Conservation (phyloP, 2,888 invertebrate genomes). For the Teinopalpus imperialis region DNA sequence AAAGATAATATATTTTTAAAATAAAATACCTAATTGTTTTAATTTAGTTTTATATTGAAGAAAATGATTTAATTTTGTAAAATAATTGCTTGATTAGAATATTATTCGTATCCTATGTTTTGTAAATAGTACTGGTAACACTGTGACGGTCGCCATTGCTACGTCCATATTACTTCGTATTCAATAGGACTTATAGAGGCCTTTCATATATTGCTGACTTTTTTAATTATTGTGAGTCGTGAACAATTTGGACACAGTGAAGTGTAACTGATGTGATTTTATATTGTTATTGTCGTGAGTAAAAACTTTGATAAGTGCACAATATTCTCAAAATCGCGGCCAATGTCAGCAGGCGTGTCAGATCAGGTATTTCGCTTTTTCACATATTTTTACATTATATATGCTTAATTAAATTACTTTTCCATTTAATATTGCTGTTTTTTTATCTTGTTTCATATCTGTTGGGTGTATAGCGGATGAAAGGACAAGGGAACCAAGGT, state of each 20-base stretch:
- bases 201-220: slow-evolving; percentile 65
- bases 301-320: slow-evolving; percentile 74
- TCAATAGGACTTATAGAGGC: slow-evolving; percentile 60
- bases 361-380: slow-evolving; percentile 88
- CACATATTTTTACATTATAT: slow-evolving; percentile 47
- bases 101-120: too few relatives aligned
- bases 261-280: slow-evolving; percentile 77
- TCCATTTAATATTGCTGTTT: slow-evolving; percentile 44
- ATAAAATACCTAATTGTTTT: too few relatives aligned
- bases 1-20: too few relatives aligned
- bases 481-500: slow-evolving; percentile 94
- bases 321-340: slow-evolving; percentile 84
- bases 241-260: slow-evolving; percentile 67
- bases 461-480: slow-evolving; percentile 86
- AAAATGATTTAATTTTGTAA: too few relatives aligned
- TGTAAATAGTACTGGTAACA: slow-evolving; percentile 55
- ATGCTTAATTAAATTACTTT: slow-evolving; percentile 35
- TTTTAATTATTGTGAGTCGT: slow-evolving; percentile 59
- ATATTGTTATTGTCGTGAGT: slow-evolving; percentile 65
- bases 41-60: too few relatives aligned
- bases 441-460: slow-evolving; percentile 83
- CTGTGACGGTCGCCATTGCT: slow-evolving; percentile 63
- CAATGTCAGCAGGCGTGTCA: slow-evolving; percentile 96
- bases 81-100: too few relatives aligned
- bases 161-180: slow-evolving; percentile 53